Evolutionary conservation across 2,113 vertebrate genomes (phyloP), one percentile per base, ranked within the genome.

Genomic region (Apteryx owenii): DNA sequence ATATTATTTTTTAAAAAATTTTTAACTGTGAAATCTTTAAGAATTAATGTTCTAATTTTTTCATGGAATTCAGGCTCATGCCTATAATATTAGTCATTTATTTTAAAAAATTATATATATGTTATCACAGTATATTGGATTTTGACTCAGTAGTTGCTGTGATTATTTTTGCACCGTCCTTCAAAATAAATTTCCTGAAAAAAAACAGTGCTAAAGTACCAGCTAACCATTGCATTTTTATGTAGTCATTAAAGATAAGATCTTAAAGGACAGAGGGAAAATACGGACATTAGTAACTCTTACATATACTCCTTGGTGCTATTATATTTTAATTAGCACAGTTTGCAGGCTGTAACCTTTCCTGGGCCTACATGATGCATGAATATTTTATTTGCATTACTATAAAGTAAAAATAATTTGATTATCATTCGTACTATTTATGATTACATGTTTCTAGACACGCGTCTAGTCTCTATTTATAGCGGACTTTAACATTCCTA

Each of bases 331-430:
- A 96, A 96, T 76, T 96, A 97, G 89, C 81, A 48, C 76, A 77
- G 75, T 88, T 86, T 95, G 83, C 85, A 54, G 86, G 76, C 89
- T 91, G 65, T 96, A 98, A 97, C 97, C 97, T 97, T 92, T 93
- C 79, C 92, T 64, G 68, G 46, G 86, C 85, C 87, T 94, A 62
- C 76, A 88, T 85, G 88, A 95, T 82, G 85, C 66, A 93, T 95
- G 93, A 96, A 95, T 90, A 95, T 97, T 98, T 95, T 98, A 94
- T 90, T 85, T 94, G 77, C 91, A 84, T 96, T 70, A 68, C 85
- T 95, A 89, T 82, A 97, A 95, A 97, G 95, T 95, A 97, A 92
- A 82, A 94, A 76, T 92, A 95, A 94, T 97, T 85, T 94, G 90
- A 97, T 96, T 81, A 97, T 93, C 89, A 46, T 87, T 96, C 16